Base-by-base conservation (phyloP, 2,797 vertebrate species). In the Sebastes elongatus region DNA sequence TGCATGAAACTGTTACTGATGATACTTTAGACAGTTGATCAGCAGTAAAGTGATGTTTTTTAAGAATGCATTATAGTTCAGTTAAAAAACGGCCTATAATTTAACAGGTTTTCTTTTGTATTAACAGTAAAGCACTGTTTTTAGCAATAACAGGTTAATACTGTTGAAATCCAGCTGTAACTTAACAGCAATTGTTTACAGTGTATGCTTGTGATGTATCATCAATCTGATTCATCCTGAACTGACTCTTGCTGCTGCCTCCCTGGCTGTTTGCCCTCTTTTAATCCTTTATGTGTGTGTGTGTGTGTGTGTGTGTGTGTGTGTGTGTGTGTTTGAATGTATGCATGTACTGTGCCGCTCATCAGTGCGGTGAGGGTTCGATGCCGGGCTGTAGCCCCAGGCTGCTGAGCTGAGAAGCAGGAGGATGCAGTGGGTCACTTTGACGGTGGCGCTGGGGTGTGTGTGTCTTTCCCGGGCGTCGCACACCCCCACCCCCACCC, bases 391-490 rank as follows among this genome's bases (percentile, higher is more conserved):
- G 85, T 80, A 91, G 94, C 93, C 92, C 89, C 90, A 79, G 92
- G 92, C 94, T 91, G 94, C 89, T 85, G 91, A 94, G 92, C 90
- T 93, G 92, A 93, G 93, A 90, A 86, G 93, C 85, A 76, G 94
- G 89, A 96, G 92, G 92, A 96, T 96, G 96, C 94, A 93, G 94
- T 96, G 95, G 95, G 89, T 96, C 90, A 81, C 94, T 80, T 92
- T 96, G 84, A 89, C 91, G 53, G 88, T 93, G 90, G 91, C 91
- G 92, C 87, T 95, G 89, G 93, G 94, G 86, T 94, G 92, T 78
- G 93, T 86, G 88, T 77, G 88, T 81, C 85, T 93, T 69, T 93
- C 89, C 76, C 61, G 38, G 88, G 86, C 93, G 3, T 93, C 93
- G 4, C 94, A 92, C 83, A 85, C 86, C 81, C 94, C 93, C 82